Base-by-base conservation (phyloP, 2,888 invertebrate genomes). In the Dichetophora obliterata region DNA sequence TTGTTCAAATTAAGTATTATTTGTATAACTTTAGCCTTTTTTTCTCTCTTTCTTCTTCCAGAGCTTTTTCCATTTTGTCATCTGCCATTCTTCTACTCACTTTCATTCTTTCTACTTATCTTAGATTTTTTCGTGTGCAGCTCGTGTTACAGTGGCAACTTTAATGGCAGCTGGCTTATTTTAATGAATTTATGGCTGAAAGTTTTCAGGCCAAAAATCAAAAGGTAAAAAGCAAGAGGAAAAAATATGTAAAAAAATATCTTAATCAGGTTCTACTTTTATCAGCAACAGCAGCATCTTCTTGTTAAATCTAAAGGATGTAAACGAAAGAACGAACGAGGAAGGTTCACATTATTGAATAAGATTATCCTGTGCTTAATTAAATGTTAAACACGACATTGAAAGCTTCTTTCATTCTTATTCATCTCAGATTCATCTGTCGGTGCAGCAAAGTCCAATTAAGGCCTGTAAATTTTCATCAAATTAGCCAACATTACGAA, bases 281-380 rank as follows among this genome's bases (percentile, higher is more conserved):
- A 5, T 37, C 5, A 37, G 43, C 43, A 37, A 14, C 43, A 3
- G 43, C 43, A 43, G 43, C 19, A 22, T 22, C 57, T 14, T 19
- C 14, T 22, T 24, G 57, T 22, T 24, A 24, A 22, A 22, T 24
- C 24, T 11, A 9, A 59, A 59, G 22, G 57, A 59, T 14, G 57
- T 11, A 6, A 27, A 19, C 19, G 19, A 9, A 59, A 3, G 57
- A 57, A 19, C 24, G 3, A 22, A 22, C 22, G 8, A 19, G 11
- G 37, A 71, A 71, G 31, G 61, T 48, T 72, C 37, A 61, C 61
- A 72, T 72, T 43, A 72, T 72, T 72, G 72, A 72, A 72, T 72
- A 61, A 72, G 72, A 72, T 72, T 72, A 72, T 72, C 61, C 61
- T 16, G 43, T n/a, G 72, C 59, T 72, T 61, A 72, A 72, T 72